phyloP scores from a whole-genome alignment of 1,140 invertebrate species.

The Penaeus chinensis region DNA sequence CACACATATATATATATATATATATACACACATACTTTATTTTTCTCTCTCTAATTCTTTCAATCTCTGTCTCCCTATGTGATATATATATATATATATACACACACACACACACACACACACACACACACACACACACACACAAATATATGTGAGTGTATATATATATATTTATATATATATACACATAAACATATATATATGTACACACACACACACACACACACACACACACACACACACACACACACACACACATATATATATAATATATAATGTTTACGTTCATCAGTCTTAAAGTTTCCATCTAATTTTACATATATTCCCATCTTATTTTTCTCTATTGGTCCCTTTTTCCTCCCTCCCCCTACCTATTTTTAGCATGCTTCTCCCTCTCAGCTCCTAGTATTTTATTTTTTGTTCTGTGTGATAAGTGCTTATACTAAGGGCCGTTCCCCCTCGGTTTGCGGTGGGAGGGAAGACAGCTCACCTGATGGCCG shows the following conservation, averaged over 20 bases:
- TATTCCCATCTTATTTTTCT: no score
- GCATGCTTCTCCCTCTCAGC: not conserved
- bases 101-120: not conserved
- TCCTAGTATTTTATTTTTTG: no score
- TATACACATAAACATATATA: not conserved
- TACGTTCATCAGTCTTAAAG: no score
- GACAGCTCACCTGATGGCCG: no score
- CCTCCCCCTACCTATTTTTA: no score
- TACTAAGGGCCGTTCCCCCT: no score
- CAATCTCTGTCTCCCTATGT: not conserved
- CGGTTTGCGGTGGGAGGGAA: no score
- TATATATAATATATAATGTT: no score
- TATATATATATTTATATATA: not conserved
- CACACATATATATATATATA: not conserved
- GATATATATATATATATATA: constrained; percentile 10
- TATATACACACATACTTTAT: not conserved
- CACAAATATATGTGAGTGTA: not conserved
- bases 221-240: not conserved
- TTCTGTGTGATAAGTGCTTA: no score
- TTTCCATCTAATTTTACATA: no score
- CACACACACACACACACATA: no score
- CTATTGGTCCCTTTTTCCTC: no score
- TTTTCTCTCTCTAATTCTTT: not conserved
- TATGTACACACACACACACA: not conserved
- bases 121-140: not conserved